Base-by-base conservation (phyloP, 2,797 vertebrate genomes). In the Poeciliopsis paucimaculata region DNA sequence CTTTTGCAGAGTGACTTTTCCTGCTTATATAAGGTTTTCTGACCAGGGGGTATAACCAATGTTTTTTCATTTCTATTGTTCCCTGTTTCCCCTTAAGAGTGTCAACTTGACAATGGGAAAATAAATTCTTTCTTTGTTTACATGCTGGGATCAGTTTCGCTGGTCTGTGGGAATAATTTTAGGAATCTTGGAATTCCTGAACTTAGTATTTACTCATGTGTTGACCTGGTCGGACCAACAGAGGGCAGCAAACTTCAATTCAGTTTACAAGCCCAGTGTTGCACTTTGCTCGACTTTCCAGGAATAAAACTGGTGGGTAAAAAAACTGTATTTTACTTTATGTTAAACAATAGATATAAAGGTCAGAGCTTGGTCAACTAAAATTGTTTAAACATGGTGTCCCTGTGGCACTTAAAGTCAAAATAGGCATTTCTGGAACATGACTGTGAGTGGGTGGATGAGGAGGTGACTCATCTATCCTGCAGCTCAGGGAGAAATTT, bases 231-330 rank as follows among this genome's bases (percentile, higher is more conserved):
- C 47, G 1, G 15, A 75, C 89, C 93, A 90, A n/a, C 68, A 93
- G 93, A 85, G 89, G 86, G 90, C 87, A 90, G 90, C 85, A 90
- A 4, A 86, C 23, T 2, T 36, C 53, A 4, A 28, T 46, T 73
- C n/a, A 46, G 53, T 39, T 53, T 5, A 11, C 9, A 36, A 55
- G 0, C 20, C 71, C 0, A 9, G 7, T 31, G 3, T 12, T 49
- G 3, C 5, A 75, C 5, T 76, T 15, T 36, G 2, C 16, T 34
- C 34, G 1, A 75, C 7, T 11, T 76, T 3, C 39, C 0, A 36
- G 26, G 41, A 49, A 28, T 41, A 57, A 77, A 62, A 7, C 36
- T 0, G 0, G 1, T 45, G 11, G 62, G 62, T 34, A 28, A 76
- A 34, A 34, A 73, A 53, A 39, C 23, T 0, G 13, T 20, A 4